Base-by-base conservation (phyloP, 2,113 vertebrate genomes). In the Cyanoramphus novaezelandiae region DNA sequence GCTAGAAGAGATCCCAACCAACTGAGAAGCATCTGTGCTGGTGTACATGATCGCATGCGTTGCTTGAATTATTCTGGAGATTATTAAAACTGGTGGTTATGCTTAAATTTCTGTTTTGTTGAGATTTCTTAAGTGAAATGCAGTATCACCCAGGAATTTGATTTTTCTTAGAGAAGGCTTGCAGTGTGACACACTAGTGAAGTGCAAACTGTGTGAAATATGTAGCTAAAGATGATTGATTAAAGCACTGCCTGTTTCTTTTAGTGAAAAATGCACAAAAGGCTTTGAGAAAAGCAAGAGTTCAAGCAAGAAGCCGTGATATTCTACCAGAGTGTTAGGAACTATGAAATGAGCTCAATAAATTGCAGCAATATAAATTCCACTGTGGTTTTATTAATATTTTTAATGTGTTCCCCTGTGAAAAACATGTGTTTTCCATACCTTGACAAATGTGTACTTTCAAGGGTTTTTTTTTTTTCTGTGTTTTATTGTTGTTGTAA, bases 391-490 rank as follows among this genome's bases (percentile, higher is more conserved):
- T 98, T 97, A 96, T 97, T 97, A 97, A 96, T 97, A 96, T 97
- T 97, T 97, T 95, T 96, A 97, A 96, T 94, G 82, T 96, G 87
- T 84, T 94, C 90, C 94, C 92, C 75, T 70, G 91, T 96, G 97
- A 92, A 94, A 97, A 97, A 96, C 97, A 98, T 95, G n/a, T 97
- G 97, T 98, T 98, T 97, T 96, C 96, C 91, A 97, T 97, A 95
- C 95, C 91, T 95, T 93, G 89, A 93, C 80, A 97, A 96, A 97
- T 90, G 62, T 92, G 85, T 76, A 72, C n/a, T 88, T 97, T 95
- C 79, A 93, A 95, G 91, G 62, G 3, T 1, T 13, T 86, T 72
- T 96, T 87, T 87, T 72, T 96, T 96, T 86, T 21, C 53, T 18
- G 15, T 70, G 70, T 90, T 96, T 97, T 97, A 90, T 50, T 85